Evolutionary conservation across 2,797 vertebrate genomes (phyloP).

Genomic region (Megalops cyprinoides): DNA sequence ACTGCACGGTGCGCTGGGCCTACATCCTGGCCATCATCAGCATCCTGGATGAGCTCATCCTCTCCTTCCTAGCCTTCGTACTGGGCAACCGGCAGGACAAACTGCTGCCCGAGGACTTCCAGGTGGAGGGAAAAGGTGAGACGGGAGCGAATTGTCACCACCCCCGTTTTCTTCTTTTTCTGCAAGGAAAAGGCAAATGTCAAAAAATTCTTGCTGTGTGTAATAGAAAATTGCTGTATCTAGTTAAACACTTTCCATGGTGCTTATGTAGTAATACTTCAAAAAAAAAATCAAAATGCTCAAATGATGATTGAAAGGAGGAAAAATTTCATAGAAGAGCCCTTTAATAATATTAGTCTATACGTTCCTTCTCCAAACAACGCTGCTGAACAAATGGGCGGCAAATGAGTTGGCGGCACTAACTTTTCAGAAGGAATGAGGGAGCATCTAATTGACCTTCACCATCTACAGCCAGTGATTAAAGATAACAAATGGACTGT

Average conservation of each 20-base stretch:
- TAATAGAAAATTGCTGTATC: no score
- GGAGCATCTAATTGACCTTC: no score
- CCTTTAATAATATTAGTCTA: background rate
- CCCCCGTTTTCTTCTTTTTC: background rate
- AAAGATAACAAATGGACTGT: background rate
- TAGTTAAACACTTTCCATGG: no score
- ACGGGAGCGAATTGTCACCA: background rate
- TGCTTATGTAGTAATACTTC: no score
- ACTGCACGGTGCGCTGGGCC: constrained; percentile 95
- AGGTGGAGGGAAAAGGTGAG: constrained; percentile 80
- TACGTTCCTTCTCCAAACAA: background rate
- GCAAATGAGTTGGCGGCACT: background rate
- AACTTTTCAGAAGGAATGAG: no score
- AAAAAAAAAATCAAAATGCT: no score
- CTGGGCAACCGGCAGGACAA: constrained; percentile 93
- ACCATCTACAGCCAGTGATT: no score
- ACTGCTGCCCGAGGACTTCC: constrained; percentile 89
- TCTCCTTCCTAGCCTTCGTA: constrained; percentile 90
- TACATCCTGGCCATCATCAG: constrained; percentile 96
- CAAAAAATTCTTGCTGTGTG: no score
- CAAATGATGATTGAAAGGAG: no score
- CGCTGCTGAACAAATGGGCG: no score
- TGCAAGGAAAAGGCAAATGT: no score
- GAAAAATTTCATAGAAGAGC: background rate
- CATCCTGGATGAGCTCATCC: constrained; percentile 88